Conservation (phyloP, 2,797 vertebrate species). For the Galagoides demidoff region DNA sequence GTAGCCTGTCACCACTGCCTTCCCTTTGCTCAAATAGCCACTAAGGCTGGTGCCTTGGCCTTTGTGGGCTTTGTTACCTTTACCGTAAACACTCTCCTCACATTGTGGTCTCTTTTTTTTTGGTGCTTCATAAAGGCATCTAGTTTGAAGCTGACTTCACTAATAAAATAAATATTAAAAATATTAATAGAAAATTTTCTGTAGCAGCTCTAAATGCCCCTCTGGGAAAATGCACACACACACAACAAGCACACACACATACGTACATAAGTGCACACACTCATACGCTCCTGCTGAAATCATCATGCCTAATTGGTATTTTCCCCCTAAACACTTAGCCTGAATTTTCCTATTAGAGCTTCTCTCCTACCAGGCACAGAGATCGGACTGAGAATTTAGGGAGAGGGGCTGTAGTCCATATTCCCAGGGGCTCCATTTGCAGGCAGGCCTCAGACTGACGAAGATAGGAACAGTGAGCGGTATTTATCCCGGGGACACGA, state of each 20-base stretch:
- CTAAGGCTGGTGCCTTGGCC: accelerated
- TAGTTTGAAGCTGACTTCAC: neutral
- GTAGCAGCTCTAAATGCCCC: neutral
- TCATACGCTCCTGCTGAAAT: neutral
- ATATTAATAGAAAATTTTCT: neutral
- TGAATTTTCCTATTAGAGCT: neutral
- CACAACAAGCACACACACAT: neutral
- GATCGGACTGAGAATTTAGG: neutral
- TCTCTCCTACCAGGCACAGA: neutral
- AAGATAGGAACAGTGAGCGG: neutral
- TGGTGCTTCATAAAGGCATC: neutral
- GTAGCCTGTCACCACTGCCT: neutral
- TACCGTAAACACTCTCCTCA: neutral
- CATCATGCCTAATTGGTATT: neutral
- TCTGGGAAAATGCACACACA: neutral
- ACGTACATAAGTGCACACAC: neutral
- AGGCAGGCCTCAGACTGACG: neutral
- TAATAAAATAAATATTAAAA: neutral
- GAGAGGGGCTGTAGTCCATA: neutral
- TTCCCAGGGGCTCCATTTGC: neutral
- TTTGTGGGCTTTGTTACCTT: neutral
- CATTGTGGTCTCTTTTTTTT: neutral
- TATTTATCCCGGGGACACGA: neutral
- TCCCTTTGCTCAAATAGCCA: neutral
- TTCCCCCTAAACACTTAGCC: neutral